Evolutionary conservation across 2,888 invertebrate genomes (phyloP).

Genomic region (Leptopilina myrica): DNA sequence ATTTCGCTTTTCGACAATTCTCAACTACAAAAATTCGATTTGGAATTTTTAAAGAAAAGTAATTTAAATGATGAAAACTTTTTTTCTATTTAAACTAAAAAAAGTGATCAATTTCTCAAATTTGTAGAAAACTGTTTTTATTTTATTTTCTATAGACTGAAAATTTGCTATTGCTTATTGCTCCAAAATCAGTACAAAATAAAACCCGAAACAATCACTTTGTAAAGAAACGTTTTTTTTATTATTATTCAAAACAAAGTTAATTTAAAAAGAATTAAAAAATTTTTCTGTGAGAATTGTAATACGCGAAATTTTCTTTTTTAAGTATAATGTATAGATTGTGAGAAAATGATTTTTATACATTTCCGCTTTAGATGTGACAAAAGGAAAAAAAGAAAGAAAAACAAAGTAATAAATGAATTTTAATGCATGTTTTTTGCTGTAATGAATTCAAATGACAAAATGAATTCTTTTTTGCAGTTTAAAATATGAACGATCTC

Average conservation of each 20-base stretch:
- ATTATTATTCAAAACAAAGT: not conserved
- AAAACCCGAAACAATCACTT: not conserved
- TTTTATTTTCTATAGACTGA: not conserved
- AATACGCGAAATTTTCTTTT: not conserved
- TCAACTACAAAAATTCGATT: not conserved
- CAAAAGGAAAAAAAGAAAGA: conserved; percentile 3
- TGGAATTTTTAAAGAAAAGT: not conserved
- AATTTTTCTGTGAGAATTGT: conserved; percentile 3
- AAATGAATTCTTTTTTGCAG: conserved; percentile 20
- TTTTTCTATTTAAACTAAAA: no score
- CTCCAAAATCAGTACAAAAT: conserved; percentile 22
- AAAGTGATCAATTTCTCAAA: no score
- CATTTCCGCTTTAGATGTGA: conserved; percentile 28
- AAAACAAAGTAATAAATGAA: not conserved
- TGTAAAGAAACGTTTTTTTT: not conserved
- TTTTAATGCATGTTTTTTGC: conserved; percentile 14
- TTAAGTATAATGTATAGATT: not conserved
- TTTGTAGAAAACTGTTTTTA: not conserved
- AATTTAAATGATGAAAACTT: not conserved
- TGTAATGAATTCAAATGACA: not conserved
- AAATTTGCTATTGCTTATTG: conserved; percentile 2
- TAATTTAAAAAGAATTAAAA: not conserved
- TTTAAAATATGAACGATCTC: conserved; percentile 35
- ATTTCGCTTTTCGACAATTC: conserved; percentile 6
- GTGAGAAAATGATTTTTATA: conserved; percentile 26